phyloP scores from a whole-genome alignment of 1,140 invertebrate genomes.

The Nasonia giraulti region DNA sequence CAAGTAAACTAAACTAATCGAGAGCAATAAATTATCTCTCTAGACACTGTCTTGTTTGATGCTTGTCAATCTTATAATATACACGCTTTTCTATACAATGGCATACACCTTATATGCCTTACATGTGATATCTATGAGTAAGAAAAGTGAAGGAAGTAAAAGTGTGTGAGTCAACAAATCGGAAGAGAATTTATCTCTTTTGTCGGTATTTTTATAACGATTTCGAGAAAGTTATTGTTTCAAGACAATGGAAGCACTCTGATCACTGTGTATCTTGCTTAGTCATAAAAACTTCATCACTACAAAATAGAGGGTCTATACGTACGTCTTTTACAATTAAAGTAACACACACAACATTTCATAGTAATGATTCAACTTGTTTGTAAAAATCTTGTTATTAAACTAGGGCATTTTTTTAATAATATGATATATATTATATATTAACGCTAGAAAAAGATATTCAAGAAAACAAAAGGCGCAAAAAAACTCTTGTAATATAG shows the following conservation, averaged over 20 bases:
- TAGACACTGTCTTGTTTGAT: constrained; percentile 6
- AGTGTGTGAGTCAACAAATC: neutral
- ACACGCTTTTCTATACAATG: constrained; percentile 45
- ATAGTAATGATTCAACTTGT: neutral
- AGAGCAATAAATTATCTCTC: constrained; percentile 23
- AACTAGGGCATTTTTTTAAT: neutral
- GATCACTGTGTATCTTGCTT: constrained; percentile 62
- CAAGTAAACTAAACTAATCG: constrained; percentile 26
- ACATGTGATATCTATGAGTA: constrained; percentile 13
- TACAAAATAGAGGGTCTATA: neutral
- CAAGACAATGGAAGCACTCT: constrained; percentile 69
- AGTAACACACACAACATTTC: neutral
- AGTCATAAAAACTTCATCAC: neutral
- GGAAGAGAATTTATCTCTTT: neutral
- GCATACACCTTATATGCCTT: constrained; percentile 21
- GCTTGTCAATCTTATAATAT: constrained; percentile 43
- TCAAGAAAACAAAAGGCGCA: neutral
- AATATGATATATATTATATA: neutral
- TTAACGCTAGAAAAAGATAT: neutral
- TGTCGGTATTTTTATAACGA: neutral
- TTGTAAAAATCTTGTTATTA: too few species aligned
- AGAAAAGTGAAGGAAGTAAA: neutral
- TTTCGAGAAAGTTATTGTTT: constrained; percentile 23
- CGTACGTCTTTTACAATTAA: neutral
- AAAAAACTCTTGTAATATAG: constrained; percentile 21